A percentile compares a stretch with the other conserved stretches of the same genome.
phyloP scores from a whole-genome alignment of 1,140 invertebrate genomes.

The Drosophila sechellia region DNA sequence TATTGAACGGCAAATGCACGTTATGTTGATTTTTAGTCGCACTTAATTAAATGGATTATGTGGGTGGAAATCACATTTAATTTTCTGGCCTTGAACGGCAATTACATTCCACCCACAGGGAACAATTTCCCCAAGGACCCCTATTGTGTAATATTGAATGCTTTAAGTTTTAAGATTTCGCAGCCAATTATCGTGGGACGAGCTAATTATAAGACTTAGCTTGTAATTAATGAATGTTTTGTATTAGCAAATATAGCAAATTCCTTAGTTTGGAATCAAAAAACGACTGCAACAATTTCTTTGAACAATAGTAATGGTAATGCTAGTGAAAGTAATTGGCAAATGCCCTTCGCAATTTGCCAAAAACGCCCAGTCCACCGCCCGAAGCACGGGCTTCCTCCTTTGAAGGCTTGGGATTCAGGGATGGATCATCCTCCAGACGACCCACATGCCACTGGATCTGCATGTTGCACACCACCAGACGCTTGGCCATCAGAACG shows the following conservation, averaged over 20 bases:
- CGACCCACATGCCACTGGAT: conserved; percentile 27
- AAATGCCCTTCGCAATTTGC: conserved; percentile 23
- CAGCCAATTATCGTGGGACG: background rate
- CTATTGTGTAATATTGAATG: background rate
- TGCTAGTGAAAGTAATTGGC: conserved; percentile 19
- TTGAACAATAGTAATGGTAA: no score
- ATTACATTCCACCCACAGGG: conserved; percentile 5
- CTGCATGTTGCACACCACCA: conserved; percentile 21
- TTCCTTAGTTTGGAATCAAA: no score
- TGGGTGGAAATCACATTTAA: conserved; percentile 2
- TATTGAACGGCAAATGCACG: background rate
- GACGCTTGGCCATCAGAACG: conserved; percentile 21
- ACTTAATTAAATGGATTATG: background rate
- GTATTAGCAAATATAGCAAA: no score
- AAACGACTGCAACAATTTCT: no score
- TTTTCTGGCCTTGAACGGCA: background rate
- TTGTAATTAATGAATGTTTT: no score
- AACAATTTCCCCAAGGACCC: background rate
- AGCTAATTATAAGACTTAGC: background rate
- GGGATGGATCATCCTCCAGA: background rate
- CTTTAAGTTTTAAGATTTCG: background rate
- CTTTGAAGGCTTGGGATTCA: background rate
- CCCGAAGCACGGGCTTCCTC: no score
- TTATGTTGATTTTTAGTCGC: conserved; percentile 7
- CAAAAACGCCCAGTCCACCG: background rate